phyloP scores from a whole-genome alignment of 2,888 invertebrate species.

The Teleogryllus oceanicus region DNA sequence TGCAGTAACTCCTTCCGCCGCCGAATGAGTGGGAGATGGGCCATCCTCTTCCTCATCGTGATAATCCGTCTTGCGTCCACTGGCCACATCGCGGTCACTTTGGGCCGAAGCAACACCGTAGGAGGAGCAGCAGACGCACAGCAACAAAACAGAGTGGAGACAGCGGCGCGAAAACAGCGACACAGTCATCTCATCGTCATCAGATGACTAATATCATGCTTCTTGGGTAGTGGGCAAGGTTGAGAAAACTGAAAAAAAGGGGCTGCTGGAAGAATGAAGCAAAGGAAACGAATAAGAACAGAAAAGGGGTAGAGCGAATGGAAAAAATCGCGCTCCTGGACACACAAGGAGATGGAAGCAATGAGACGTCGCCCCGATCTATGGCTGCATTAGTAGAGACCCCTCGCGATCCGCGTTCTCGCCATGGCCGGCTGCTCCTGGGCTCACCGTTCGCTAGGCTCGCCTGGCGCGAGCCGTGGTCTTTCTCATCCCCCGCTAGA shows the following conservation, averaged over 20 bases:
- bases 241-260: background rate
- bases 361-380: background rate
- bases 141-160: slow-evolving; percentile 18
- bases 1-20: background rate
- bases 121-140: slow-evolving; percentile 1
- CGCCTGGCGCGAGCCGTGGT: background rate
- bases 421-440: slow-evolving; percentile 10
- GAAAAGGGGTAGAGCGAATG: background rate
- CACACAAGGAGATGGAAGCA: background rate
- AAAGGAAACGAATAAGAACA: background rate
- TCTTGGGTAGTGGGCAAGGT: background rate
- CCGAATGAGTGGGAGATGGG: background rate
- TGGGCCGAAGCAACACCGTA: background rate
- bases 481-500: background rate
- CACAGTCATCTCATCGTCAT: slow-evolving; percentile 18
- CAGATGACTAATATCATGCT: background rate
- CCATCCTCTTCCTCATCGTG: background rate
- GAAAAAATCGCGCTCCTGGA: background rate
- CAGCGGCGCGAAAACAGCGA: slow-evolving; percentile 18
- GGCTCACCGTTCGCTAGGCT: background rate
- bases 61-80: slow-evolving; percentile 2
- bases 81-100: background rate
- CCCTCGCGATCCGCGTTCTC: background rate
- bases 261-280: background rate
- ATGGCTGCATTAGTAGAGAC: background rate